Evolutionary conservation across 1,140 invertebrate genomes (phyloP).

Genomic region (Listronotus oregonensis): DNA sequence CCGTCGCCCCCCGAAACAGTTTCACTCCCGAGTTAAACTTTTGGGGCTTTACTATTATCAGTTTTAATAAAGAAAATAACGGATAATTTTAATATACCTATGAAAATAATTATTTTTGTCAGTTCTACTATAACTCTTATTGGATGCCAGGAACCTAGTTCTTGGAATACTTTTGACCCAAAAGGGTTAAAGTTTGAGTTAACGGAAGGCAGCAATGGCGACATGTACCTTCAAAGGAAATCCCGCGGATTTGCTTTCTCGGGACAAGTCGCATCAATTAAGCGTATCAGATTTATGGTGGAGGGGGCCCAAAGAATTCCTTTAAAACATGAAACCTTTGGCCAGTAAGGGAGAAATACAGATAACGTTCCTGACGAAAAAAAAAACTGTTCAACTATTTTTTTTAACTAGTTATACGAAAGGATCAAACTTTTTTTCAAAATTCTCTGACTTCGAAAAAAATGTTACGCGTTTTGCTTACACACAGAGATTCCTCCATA

Average conservation of each 20-base stretch:
- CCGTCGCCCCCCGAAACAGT: constrained; percentile 42
- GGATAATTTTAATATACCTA: background rate
- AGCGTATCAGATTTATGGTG: constrained; percentile 48
- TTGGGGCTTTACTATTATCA: constrained; percentile 34
- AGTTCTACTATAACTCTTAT: constrained; percentile 18
- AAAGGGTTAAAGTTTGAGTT: constrained; percentile 53
- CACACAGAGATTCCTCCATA: background rate
- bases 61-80: constrained; percentile 15
- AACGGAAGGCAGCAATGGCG: constrained; percentile 42
- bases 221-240: constrained; percentile 51
- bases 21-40: constrained; percentile 42
- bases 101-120: background rate
- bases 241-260: constrained; percentile 54
- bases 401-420: background rate
- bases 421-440: background rate
- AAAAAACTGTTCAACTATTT: background rate
- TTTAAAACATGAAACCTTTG: background rate
- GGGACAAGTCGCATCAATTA: constrained; percentile 43
- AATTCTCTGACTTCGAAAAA: background rate
- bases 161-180: constrained; percentile 52
- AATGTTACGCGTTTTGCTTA: background rate
- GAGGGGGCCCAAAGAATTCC: constrained; percentile 42
- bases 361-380: background rate
- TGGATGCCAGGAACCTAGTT: constrained; percentile 35
- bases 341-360: background rate